Evolutionary conservation across 2,113 vertebrate genomes (phyloP).

Genomic region (Hippocampus comes): DNA sequence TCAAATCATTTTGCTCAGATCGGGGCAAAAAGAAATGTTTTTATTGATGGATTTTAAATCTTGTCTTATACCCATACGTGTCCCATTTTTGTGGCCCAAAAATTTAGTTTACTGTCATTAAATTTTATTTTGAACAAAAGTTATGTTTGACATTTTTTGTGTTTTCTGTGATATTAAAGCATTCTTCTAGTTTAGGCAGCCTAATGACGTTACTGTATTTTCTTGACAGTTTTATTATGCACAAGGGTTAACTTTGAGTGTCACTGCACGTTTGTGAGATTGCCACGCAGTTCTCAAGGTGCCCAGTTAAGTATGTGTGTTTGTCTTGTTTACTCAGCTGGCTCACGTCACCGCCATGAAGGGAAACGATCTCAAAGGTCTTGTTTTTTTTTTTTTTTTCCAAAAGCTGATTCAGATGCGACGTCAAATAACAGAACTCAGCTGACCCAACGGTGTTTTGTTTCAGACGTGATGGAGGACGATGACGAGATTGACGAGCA

Average conservation of each 20-base stretch:
- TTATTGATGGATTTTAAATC: too few relatives aligned
- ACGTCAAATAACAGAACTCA: background rate
- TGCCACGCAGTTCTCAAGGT: background rate
- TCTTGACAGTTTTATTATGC: background rate
- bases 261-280: background rate
- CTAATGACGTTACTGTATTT: too few relatives aligned
- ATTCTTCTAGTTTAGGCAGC: too few relatives aligned
- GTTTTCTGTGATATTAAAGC: too few relatives aligned
- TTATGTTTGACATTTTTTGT: too few relatives aligned
- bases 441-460: slow-evolving; percentile 9
- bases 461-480: slow-evolving; percentile 78
- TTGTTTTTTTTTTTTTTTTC: background rate
- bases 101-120: too few relatives aligned
- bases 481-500: slow-evolving; percentile 89
- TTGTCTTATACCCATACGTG: too few relatives aligned
- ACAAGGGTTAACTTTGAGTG: background rate
- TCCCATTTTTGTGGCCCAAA: too few relatives aligned
- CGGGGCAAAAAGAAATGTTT: too few relatives aligned
- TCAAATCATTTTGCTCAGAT: too few relatives aligned
- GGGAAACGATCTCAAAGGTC: slow-evolving; percentile 84
- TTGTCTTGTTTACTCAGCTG: slow-evolving; percentile 72
- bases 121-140: too few relatives aligned
- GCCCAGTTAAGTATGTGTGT: background rate
- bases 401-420: background rate
- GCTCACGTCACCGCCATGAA: slow-evolving; percentile 84